Conservation (phyloP, 2,888 invertebrate genomes). For the Leucophenga maculata region DNA sequence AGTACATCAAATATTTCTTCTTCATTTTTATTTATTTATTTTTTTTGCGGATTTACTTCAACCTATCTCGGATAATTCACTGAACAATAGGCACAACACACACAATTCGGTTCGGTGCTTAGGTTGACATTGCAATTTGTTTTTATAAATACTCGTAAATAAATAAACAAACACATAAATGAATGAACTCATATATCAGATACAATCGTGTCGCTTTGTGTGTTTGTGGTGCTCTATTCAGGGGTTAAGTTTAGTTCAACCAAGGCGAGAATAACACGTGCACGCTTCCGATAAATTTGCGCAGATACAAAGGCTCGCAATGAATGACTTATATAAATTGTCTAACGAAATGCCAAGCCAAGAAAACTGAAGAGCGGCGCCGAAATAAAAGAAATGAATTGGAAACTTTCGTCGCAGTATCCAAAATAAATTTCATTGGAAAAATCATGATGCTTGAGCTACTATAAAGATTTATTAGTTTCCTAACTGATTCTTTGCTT, state of each 20-base stretch:
- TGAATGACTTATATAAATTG: slow-evolving; percentile 50
- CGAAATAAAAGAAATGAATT: slow-evolving; percentile 21
- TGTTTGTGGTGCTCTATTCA: too few relatives aligned
- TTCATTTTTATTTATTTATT: too few relatives aligned
- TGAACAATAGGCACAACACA: slow-evolving; percentile 49
- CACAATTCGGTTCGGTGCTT: slow-evolving; percentile 59
- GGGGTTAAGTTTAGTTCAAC: background rate
- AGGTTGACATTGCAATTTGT: slow-evolving; percentile 63
- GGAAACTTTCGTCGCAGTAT: slow-evolving; percentile 44
- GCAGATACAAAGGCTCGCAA: slow-evolving; percentile 24
- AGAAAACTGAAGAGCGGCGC: background rate
- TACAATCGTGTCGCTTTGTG: background rate
- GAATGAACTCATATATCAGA: background rate
- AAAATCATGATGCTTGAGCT: slow-evolving; percentile 42
- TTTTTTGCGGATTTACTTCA: background rate
- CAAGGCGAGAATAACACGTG: background rate
- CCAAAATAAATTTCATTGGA: slow-evolving; percentile 57
- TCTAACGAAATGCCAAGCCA: slow-evolving; percentile 34
- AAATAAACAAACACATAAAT: slow-evolving; percentile 60
- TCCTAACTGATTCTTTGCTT: slow-evolving; percentile 7
- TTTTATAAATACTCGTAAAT: slow-evolving; percentile 55
- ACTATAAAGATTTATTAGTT: slow-evolving; percentile 54
- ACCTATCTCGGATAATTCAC: background rate
- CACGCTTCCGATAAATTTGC: background rate
- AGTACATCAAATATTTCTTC: too few relatives aligned